phyloP scores from a whole-genome alignment of 2,113 vertebrate species.

The Oreochromis aureus region DNA sequence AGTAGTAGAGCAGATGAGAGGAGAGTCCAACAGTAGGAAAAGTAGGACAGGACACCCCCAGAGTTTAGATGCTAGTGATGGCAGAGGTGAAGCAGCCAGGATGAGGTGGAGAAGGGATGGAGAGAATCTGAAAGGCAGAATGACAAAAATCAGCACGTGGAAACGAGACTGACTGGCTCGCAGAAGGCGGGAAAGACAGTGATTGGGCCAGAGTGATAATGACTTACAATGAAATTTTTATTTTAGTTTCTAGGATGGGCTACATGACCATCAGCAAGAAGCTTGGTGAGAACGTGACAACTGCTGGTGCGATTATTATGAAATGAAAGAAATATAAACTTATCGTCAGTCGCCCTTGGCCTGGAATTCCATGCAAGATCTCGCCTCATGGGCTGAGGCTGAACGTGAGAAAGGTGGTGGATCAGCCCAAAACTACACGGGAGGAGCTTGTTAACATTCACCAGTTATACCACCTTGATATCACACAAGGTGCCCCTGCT shows the following conservation, averaged over 20 bases:
- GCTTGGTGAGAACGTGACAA: background rate
- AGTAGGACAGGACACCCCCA: too few species aligned
- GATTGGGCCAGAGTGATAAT: background rate
- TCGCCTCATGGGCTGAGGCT: background rate
- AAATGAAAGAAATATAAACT: background rate
- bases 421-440: background rate
- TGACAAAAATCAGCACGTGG: too few species aligned
- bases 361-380: background rate
- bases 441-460: background rate
- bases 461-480: background rate
- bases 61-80: too few species aligned
- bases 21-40: too few species aligned
- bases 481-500: background rate
- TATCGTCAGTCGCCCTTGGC: background rate
- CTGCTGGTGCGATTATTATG: background rate
- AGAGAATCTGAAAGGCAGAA: too few species aligned
- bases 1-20: too few species aligned
- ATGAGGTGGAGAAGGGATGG: too few species aligned
- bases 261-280: background rate
- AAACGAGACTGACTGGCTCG: background rate
- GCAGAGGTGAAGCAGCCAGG: too few species aligned
- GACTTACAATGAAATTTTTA: background rate
- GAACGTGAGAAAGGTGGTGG: background rate
- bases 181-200: background rate
- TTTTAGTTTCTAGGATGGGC: background rate